Conservation (phyloP, 2,797 vertebrate genomes). For the Tenualosa thibaudeaui region DNA sequence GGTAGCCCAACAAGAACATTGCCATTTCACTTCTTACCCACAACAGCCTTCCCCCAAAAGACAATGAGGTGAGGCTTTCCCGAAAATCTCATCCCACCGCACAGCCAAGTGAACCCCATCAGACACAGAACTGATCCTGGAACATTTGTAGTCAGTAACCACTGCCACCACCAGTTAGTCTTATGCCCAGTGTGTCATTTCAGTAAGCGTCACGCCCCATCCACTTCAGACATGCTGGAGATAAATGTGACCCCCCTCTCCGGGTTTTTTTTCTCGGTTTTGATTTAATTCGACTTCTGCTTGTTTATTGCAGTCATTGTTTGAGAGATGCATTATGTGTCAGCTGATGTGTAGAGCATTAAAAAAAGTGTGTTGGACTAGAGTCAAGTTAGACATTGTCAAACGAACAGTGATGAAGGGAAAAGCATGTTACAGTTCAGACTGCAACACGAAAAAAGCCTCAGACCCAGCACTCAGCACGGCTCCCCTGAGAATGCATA, state of each 20-base stretch:
- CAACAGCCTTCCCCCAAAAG: slow-evolving; percentile 4
- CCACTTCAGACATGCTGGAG: background rate
- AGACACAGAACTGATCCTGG: background rate
- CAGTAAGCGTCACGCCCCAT: background rate
- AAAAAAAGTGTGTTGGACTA: background rate
- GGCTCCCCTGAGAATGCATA: background rate
- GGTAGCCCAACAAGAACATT: background rate
- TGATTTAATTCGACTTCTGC: background rate
- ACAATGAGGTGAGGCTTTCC: slow-evolving; percentile 5
- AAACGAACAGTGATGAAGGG: background rate
- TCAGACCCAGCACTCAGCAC: background rate
- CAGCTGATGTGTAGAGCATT: no score
- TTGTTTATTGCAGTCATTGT: no score
- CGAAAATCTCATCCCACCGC: slow-evolving; percentile 1
- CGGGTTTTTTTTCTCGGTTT: background rate
- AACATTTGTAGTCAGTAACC: background rate
- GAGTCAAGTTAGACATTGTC: background rate
- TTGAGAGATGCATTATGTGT: no score
- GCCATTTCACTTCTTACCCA: background rate
- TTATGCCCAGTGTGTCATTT: background rate
- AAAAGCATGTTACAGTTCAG: background rate
- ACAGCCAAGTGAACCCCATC: background rate
- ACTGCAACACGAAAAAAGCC: background rate
- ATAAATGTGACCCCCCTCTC: background rate
- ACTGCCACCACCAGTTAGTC: background rate